Conservation (phyloP, 2,797 vertebrate species). For the Lagocephalus sceleratus region DNA sequence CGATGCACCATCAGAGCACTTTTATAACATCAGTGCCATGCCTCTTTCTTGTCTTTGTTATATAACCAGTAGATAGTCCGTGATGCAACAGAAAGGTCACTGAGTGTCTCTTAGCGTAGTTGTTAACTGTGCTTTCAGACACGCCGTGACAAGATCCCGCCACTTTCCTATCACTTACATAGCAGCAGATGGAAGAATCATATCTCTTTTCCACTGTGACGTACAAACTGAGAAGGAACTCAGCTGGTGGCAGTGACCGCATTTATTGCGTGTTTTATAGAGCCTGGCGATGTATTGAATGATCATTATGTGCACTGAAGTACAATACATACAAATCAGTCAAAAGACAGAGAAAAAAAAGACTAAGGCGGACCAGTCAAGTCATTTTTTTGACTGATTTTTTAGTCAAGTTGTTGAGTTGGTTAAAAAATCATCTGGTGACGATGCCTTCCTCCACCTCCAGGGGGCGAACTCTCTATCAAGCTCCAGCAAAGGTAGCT, state of each 20-base stretch:
- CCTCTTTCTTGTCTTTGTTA: background rate
- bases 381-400: too few species aligned
- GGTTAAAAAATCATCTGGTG: too few species aligned
- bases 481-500: slow-evolving; percentile 30
- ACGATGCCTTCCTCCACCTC: too few species aligned
- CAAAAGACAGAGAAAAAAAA: too few species aligned
- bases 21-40: background rate
- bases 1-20: background rate
- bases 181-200: slow-evolving; percentile 7
- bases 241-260: slow-evolving; percentile 16
- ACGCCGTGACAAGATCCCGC: slow-evolving; percentile 24
- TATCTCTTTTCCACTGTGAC: slow-evolving; percentile 31
- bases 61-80: slow-evolving; percentile 4
- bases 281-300: too few species aligned
- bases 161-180: slow-evolving; percentile 26
- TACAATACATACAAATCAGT: too few species aligned
- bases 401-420: too few species aligned
- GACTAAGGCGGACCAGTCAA: too few species aligned
- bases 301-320: too few species aligned
- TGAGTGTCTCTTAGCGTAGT: slow-evolving; percentile 29
- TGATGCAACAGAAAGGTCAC: slow-evolving; percentile 36
- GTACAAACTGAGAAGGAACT: slow-evolving; percentile 16
- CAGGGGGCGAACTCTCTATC: slow-evolving; percentile 7
- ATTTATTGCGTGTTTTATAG: background rate
- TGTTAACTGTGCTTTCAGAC: slow-evolving; percentile 20